phyloP scores from a whole-genome alignment of 2,113 vertebrate species.

The Reinhardtius hippoglossoides region DNA sequence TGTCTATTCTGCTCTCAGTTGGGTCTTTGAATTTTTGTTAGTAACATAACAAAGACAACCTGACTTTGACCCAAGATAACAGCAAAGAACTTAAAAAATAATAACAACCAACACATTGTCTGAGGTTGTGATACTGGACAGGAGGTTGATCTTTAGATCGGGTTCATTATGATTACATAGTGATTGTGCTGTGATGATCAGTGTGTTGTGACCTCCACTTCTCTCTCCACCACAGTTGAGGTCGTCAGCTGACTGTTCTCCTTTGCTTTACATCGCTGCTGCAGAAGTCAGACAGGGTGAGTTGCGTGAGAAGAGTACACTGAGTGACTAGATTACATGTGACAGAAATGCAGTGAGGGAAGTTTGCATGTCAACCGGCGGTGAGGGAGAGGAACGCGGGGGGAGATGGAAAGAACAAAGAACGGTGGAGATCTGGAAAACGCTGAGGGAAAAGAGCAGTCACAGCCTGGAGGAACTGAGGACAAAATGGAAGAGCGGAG shows the following conservation, averaged over 20 bases:
- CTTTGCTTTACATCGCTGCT: constrained; percentile 7
- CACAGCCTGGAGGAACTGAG: constrained; percentile 10
- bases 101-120: not conserved
- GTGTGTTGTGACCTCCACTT: not conserved
- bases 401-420: constrained; percentile 16
- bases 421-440: not conserved
- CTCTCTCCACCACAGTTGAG: not conserved
- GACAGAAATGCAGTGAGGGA: constrained; percentile 49
- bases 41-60: not conserved
- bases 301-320: constrained; percentile 23
- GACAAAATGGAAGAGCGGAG: not conserved
- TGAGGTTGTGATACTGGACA: not conserved
- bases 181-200: no score
- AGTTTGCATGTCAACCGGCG: constrained; percentile 11
- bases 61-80: not conserved
- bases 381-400: constrained; percentile 3
- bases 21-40: not conserved
- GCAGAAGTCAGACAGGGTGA: constrained; percentile 6
- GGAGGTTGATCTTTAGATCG: no score
- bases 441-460: constrained; percentile 15
- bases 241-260: not conserved
- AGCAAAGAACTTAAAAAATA: not conserved
- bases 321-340: constrained; percentile 53
- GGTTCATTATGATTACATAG: no score
- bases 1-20: not conserved